Base-by-base conservation (phyloP, 2,113 vertebrate species). In the Percina caprodes region DNA sequence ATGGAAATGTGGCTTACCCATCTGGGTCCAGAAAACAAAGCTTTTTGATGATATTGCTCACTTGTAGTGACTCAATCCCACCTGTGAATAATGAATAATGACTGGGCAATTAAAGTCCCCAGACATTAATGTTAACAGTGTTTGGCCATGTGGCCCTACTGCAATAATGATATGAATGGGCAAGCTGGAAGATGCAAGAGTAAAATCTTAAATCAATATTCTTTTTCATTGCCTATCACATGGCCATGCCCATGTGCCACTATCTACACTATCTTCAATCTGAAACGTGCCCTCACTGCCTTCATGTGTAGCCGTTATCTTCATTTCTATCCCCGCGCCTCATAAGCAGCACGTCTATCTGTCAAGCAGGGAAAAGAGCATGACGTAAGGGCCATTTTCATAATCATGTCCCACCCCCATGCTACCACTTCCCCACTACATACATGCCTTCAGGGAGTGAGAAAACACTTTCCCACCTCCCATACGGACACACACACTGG, bases 121-220 rank as follows among this genome's bases (percentile, higher is more conserved):
- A 62, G 54, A 78, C 82, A 86, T 92, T 77, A 86, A 77, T 82
- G 78, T 55, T 88, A 91, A 86, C 83, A 66, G 79, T 66, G 72
- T 91, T 90, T 84, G 54, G 61, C 70, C 72, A 21, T 68, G 68
- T 24, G n/a, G 74, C 75, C 59, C 77, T 79, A 81, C 51, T 56
- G 79, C 80, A 85, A 85, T 88, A 87, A 92, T 79, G 59, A 82
- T 86, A 84, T 92, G 87, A 91, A 87, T 78, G 63, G 61, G 48
- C 60, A 73, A 49, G 74, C 84, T 85, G 82, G 46, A 79, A 81
- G 83, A 86, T 62, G 67, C 79, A 18, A 60, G 84, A 87, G 77
- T 70, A 71, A 87, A 91, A 91, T 88, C 83, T 84, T 48, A 70
- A 92, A 92, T 94, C 91, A 87, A 91, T 91, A 92, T 82, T 80